Evolutionary conservation across 2,113 vertebrate genomes (phyloP).

Genomic region (Bubo blakistoni): DNA sequence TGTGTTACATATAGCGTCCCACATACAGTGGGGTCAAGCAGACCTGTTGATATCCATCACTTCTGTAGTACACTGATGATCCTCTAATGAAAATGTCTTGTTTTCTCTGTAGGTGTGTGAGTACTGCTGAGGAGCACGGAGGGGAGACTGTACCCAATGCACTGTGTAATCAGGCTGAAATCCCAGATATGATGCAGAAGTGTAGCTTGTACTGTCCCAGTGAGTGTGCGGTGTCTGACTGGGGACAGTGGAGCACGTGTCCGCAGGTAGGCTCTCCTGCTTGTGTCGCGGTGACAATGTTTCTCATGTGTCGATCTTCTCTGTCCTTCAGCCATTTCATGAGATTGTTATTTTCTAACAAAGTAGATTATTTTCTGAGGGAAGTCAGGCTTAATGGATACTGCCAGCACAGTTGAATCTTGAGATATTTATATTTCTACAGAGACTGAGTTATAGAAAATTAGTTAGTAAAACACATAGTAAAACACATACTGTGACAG

Average conservation of each 20-base stretch:
- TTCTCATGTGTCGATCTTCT: accelerated
- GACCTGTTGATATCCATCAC: background rate
- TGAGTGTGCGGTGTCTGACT: conserved; percentile 87
- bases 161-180: conserved; percentile 82
- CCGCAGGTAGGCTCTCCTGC: conserved; percentile 77
- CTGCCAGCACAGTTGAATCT: background rate
- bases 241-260: conserved; percentile 90
- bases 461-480: background rate
- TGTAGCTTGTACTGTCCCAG: conserved; percentile 86
- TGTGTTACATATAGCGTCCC: background rate
- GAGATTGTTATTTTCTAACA: background rate
- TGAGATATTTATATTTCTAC: conserved; percentile 1
- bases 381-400: background rate
- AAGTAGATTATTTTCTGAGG: background rate
- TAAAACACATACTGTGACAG: background rate
- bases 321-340: background rate
- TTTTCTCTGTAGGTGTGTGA: conserved; percentile 81
- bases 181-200: conserved; percentile 75
- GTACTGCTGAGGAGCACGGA: conserved; percentile 53
- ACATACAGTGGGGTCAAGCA: background rate
- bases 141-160: conserved; percentile 69
- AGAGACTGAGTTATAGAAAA: background rate
- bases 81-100: background rate
- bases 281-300: background rate
- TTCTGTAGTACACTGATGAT: background rate